Base-by-base conservation (phyloP, 2,113 vertebrate species). In the Pangasianodon hypophthalmus region DNA sequence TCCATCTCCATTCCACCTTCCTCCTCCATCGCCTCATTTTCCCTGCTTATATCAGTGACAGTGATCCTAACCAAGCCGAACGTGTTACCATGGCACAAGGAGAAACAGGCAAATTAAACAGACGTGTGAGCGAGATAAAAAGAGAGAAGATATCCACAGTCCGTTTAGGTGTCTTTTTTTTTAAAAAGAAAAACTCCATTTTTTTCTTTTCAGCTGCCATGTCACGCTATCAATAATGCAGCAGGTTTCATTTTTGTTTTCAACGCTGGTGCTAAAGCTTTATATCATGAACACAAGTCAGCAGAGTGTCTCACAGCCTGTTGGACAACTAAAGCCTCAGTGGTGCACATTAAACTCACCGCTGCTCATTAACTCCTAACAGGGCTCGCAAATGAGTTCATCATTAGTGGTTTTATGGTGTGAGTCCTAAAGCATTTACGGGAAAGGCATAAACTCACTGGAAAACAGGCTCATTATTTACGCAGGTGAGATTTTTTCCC, bases 31-130 rank as follows among this genome's bases (percentile, higher is more conserved):
- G 37, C 89, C 87, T 75, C 67, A 29, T 86, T 93, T 90, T 89
- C 88, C 90, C 86, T 86, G 82, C 77, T 88, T 32, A 67, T n/a
- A 46, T 77, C 29, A 8, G 46, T 92, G 94, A 93, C 92, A 89
- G 87, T 93, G 94, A 94, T 87, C 94, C 88, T 94, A 94, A 94
- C 92, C 85, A 81, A 92, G 92, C 89, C 58, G 90, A 94, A 91
- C 88, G 7, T 92, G 90, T 94, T 92, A 92, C 92, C 88, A 91
- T 90, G 87, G 92, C 91, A 91, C 91, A 89, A 85, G 80, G 86
- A 93, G 91, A 93, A 92, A 95, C 88, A 54, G 92, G 92, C 85
- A 92, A 94, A 94, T 96, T 92, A 94, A 94, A 93, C 92, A 94
- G 92, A 92, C 90, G 29, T 4, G 67, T 0, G 58, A 44, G 6